Percentiles rank a stretch among this genome's conserved stretches.
Conservation (phyloP, 2,113 vertebrate genomes). For the Datnioides undecimradiatus region DNA sequence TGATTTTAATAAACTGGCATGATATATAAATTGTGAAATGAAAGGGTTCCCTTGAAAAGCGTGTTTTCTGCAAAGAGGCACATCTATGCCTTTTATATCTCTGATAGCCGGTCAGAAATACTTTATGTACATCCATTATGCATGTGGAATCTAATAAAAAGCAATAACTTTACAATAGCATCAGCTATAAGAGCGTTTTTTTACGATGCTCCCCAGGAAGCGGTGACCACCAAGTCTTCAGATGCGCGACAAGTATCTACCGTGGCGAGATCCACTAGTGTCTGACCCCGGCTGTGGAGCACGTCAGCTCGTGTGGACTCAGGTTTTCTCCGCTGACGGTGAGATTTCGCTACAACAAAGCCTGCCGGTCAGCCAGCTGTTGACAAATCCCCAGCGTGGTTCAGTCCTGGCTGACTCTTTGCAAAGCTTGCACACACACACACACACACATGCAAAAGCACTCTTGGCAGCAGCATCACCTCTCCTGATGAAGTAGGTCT, state of each 20-base stretch:
- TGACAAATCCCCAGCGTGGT: slow-evolving; percentile 51
- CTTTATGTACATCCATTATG: neutral
- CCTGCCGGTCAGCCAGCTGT: slow-evolving; percentile 60
- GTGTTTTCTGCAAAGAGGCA: neutral
- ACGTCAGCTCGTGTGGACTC: slow-evolving; percentile 25
- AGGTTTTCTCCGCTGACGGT: slow-evolving; percentile 31
- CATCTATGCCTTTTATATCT: neutral
- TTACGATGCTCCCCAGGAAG: neutral
- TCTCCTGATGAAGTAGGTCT: slow-evolving; percentile 1
- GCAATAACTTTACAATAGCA: neutral
- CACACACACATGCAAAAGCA: slow-evolving; percentile 3
- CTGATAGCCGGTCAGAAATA: neutral
- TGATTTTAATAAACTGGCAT: neutral
- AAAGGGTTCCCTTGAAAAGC: neutral
- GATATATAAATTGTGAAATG: no score
- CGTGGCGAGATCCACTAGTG: neutral
- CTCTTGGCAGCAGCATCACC: neutral
- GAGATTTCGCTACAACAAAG: slow-evolving; percentile 55
- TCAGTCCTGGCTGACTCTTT: slow-evolving; percentile 31
- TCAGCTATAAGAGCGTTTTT: neutral
- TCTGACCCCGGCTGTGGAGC: slow-evolving; percentile 13
- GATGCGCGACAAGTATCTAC: neutral
- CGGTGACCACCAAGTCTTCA: neutral
- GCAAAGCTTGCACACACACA: slow-evolving; percentile 5
- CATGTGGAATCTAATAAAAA: neutral